Evolutionary conservation across 2,888 invertebrate genomes (phyloP).

Genomic region (Thera britannica): DNA sequence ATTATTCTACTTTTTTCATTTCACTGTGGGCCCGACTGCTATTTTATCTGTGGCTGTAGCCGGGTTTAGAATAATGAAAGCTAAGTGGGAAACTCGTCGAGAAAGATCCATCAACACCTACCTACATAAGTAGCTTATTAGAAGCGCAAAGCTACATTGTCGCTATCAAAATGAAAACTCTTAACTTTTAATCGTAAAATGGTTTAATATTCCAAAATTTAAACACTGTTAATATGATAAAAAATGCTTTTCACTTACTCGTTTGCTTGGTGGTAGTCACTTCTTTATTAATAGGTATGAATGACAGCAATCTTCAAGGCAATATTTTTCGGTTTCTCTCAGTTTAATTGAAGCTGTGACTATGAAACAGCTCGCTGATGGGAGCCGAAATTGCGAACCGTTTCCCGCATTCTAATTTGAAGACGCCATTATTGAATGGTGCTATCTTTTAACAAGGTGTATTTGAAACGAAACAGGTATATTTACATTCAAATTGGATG

Average conservation of each 20-base stretch:
- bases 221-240: too few species aligned
- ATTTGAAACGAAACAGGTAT: conserved; percentile 22
- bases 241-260: too few species aligned
- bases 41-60: conserved; percentile 5
- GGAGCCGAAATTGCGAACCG: conserved; percentile 56
- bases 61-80: conserved; percentile 27
- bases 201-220: too few species aligned
- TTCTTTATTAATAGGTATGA: conserved; percentile 22
- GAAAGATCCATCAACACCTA: conserved; percentile 25
- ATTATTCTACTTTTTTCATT: conserved; percentile 51
- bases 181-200: too few species aligned
- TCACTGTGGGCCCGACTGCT: background rate
- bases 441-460: conserved; percentile 41
- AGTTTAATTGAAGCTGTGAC: conserved; percentile 62
- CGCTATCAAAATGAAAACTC: too few species aligned
- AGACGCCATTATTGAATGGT: conserved; percentile 50
- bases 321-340: conserved; percentile 49
- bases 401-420: conserved; percentile 64
- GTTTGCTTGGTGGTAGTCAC: conserved; percentile 34
- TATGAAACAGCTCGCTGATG: conserved; percentile 59
- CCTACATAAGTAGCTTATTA: too few species aligned
- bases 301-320: conserved; percentile 41
- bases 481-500: conserved; percentile 31
- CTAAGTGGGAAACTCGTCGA: conserved; percentile 41
- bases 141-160: too few species aligned